Base-by-base conservation (phyloP, 2,797 vertebrate genomes). In the Sebastes steindachneri region DNA sequence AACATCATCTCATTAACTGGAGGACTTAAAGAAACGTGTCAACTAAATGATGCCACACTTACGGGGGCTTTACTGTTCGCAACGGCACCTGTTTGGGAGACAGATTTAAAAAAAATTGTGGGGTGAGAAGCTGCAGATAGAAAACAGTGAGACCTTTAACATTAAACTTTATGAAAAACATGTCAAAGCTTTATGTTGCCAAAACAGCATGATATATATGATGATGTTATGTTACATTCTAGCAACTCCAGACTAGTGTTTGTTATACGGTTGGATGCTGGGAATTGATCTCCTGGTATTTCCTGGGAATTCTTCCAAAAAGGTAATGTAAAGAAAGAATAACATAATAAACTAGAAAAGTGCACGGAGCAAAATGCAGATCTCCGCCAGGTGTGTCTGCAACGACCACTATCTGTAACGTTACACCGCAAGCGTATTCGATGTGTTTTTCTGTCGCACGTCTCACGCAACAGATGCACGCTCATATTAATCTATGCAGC, bases 1-100 rank as follows among this genome's bases (percentile, higher is more conserved):
- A 41, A 64, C 4, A 0, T 25, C 3, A 3, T 73, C 8, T 14
- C 5, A 7, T 21, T 10, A 23, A 54, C 28, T 2, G 1, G 25
- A 55, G 14, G 5, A 57, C 37, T 14, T 11, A 7, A 41, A 51
- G 7, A 55, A 41, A 73, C 2, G 6, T 26, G n/a, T 10, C 3
- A 3, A 21, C 1, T 28, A 7, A 29, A 68, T 15, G 4, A 55
- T 11, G 1, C 4, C 28, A 73, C 77, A 90, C 97, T 96, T 96
- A 98, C 97, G 88, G 90, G 65, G 79, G 97, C 89, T 90, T 97
- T 97, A 87, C 90, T 94, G 80, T 94, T 96, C 17, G 93, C 92
- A 1, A 93, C 92, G 3, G 91, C 83, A 58, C 96, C 97, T 98
- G 93, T 71, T 69, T 53, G 73, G 72, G 28, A 71, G 29, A 88